Percentiles rank a stretch among this genome's conserved stretches.
These are phyloP conservation scores for Callocephalon fimbriatum DNA, from an alignment of 2,113 vertebrate species.

Conservation along the genomic window DNA sequence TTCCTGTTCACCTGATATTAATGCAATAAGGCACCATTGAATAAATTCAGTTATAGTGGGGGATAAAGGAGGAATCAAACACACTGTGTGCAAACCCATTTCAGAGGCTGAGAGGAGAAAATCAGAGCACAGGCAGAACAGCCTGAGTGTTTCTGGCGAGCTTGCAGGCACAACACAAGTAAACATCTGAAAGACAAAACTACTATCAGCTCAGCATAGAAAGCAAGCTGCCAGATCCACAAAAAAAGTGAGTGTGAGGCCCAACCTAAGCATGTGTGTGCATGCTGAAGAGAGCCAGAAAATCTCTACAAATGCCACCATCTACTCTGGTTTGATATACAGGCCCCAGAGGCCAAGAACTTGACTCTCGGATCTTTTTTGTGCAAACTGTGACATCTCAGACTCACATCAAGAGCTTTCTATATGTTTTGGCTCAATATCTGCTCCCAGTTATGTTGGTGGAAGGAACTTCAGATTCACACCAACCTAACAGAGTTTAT, in stretches of 20 bases:
- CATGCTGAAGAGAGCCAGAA: constrained; percentile 50
- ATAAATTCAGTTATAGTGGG: neutral
- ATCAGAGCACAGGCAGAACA: neutral
- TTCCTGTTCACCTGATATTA: neutral
- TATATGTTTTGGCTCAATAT: constrained; percentile 52
- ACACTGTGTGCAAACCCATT: neutral
- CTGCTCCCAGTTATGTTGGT: constrained; percentile 17
- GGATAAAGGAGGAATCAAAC: neutral
- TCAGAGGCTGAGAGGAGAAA: constrained; percentile 7
- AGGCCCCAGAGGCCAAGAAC: neutral
- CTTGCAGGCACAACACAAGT: constrained; percentile 47
- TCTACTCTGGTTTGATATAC: neutral
- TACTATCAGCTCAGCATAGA: constrained; percentile 15
- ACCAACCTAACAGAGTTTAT: constrained; percentile 52
- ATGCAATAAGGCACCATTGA: neutral
- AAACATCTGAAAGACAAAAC: constrained; percentile 64
- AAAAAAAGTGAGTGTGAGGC: constrained; percentile 34
- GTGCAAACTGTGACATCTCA: constrained; percentile 44
- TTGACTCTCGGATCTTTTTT: neutral
- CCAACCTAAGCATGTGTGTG: constrained; percentile 39
- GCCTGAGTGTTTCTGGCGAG: constrained; percentile 34
- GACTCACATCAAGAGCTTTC: constrained; percentile 27
- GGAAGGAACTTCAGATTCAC: constrained; percentile 51
- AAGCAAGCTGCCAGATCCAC: constrained; percentile 43
- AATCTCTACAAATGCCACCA: constrained; percentile 44